Evolutionary conservation across 2,888 invertebrate genomes (phyloP), one percentile per base, ranked within the genome.

Genomic region (Melinopterus prodromus): DNA sequence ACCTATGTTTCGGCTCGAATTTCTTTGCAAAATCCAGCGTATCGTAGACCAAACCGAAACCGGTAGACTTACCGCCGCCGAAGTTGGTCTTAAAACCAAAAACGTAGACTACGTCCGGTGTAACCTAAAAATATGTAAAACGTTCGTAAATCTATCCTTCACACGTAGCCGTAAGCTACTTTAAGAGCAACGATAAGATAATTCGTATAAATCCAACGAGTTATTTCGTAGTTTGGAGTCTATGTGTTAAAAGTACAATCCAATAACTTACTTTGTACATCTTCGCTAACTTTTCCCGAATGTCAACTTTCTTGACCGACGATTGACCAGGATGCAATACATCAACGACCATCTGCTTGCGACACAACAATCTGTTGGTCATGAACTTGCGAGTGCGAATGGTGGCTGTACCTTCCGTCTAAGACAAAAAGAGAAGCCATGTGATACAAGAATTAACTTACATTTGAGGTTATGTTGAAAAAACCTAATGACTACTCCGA

Each of bases 311-410:
- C 89, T 98, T 96, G 83, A 99, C 97, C 77, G 98, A 98, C 6
- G 99, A 94, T 86, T 97, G 95, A 84, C 98, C 98, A 1, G 99
- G 99, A 89, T 99, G 99, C 82, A 99, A 92, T 76, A 99, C 98
- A 94, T 99, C 99, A 89, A 95, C 94, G 88, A 99, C 99, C 99
- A 99, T 99, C 93, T 99, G 99, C 92, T 98, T 98, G 87, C 99
- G 95, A 92, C 96, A 95, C 91, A 99, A 93, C 92, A 99, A 94
- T 91, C 98, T 96, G 93, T 99, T 99, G 91, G 98, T 98, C 97
- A 99, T 97, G 90, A 99, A 99, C 92, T 99, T 99, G 86, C 99
- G 93, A 82, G 99, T 99, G 89, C 99, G 95, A 90, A 99, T 95
- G 83, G 99, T 99, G 86, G 98, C 98, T 83, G 96, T 95, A 77